Base-by-base conservation (phyloP, 2,888 invertebrate genomes). In the Disparrhopalites patrizii region DNA sequence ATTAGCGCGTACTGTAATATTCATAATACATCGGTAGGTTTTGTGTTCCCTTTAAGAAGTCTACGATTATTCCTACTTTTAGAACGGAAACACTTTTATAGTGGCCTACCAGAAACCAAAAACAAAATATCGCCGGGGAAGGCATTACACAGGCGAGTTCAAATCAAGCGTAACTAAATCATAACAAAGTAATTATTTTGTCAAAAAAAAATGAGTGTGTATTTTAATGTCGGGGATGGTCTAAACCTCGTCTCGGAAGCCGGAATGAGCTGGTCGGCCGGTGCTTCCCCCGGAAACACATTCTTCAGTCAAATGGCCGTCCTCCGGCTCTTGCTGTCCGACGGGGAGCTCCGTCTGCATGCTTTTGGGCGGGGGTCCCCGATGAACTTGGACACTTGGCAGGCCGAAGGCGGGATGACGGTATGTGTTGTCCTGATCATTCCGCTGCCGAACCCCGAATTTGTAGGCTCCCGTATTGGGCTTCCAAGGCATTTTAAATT, bases 191-290 rank as follows among this genome's bases (percentile, higher is more conserved):
- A n/a, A n/a, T n/a, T n/a, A n/a, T n/a, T n/a, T n/a, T n/a, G n/a
- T n/a, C n/a, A n/a, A n/a, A n/a, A n/a, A n/a, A n/a, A n/a, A n/a
- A n/a, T n/a, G n/a, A n/a, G n/a, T n/a, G n/a, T n/a, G n/a, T n/a
- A n/a, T n/a, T n/a, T n/a, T n/a, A n/a, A n/a, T n/a, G n/a, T n/a
- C n/a, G n/a, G n/a, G n/a, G n/a, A n/a, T n/a, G n/a, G 15, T 43
- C n/a, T n/a, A 57, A 33, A 57, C 57, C 7, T 8, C 20, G 20
- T 57, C 57, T 3, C 57, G 3, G 40, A 57, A 57, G 3, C 57
- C 57, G 23, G 57, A 57, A 23, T 57, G 57, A 20, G 57, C 57
- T 28, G 57, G 57, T 10, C 36, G 31, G 15, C 57, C 57, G 4
- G 57, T 57, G 38, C 38, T 57, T 5, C 57, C 57, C 13, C 36